Percentiles rank a stretch among this genome's conserved stretches.
Conservation (phyloP, 2,113 vertebrate species). For the Lagopus muta region DNA sequence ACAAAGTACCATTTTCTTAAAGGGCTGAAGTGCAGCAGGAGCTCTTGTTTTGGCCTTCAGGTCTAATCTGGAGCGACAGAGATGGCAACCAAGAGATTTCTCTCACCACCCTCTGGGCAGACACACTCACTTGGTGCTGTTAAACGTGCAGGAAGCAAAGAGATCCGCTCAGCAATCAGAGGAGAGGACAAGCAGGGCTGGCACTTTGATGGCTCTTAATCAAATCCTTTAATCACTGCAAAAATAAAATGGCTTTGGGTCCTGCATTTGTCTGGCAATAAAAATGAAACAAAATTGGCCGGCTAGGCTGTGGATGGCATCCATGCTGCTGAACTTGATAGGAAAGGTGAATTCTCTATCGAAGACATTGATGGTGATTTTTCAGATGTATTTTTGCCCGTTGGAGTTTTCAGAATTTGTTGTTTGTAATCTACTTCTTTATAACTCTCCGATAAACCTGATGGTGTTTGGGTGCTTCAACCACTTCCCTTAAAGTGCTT, state of each 20-base stretch:
- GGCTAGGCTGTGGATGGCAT: not conserved
- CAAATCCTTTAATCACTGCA: not conserved
- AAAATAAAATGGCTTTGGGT: not conserved
- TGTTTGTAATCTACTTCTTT: not conserved
- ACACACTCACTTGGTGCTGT: not conserved
- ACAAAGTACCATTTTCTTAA: not conserved
- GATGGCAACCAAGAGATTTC: not conserved
- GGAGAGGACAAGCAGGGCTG: not conserved
- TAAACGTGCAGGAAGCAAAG: constrained; percentile 4
- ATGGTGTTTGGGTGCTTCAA: not conserved
- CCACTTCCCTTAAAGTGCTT: not conserved
- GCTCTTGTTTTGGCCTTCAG: not conserved
- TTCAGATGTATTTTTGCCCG: not conserved
- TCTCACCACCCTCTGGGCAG: not conserved
- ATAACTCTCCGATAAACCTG: not conserved
- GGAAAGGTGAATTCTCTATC: not conserved
- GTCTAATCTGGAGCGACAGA: not conserved
- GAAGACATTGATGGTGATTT: not conserved
- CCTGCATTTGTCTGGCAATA: not conserved
- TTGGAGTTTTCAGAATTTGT: not conserved
- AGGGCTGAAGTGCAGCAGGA: not conserved
- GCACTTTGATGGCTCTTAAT: not conserved
- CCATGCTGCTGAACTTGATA: not conserved
- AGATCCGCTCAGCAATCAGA: not conserved
- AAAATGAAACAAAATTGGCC: not conserved